These are phyloP conservation scores for Rotaria sp. DNA, from an alignment of 2,888 invertebrate genomes.

Conservation along the genomic window DNA sequence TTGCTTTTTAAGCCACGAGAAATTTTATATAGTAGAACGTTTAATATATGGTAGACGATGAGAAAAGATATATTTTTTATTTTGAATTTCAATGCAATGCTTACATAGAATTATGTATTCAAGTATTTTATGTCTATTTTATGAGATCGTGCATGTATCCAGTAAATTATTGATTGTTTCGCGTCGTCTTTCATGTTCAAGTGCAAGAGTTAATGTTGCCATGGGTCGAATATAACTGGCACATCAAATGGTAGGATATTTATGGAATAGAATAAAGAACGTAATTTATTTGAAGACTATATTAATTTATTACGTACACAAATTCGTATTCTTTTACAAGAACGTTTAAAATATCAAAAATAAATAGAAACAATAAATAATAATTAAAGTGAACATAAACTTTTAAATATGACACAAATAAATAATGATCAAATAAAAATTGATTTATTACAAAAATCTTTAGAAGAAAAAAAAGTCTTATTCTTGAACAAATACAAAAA, in stretches of 20 bases:
- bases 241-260: neutral
- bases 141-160: too few relatives aligned
- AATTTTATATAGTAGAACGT: too few relatives aligned
- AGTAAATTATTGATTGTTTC: too few relatives aligned
- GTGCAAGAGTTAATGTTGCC: too few relatives aligned
- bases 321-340: neutral
- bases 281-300: slow-evolving; percentile 4
- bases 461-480: neutral
- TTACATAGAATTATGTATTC: too few relatives aligned
- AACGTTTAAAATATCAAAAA: neutral
- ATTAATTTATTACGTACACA: neutral
- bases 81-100: too few relatives aligned
- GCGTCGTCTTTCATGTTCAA: too few relatives aligned
- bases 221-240: too few relatives aligned
- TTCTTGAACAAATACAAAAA: neutral
- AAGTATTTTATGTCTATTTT: too few relatives aligned
- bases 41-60: too few relatives aligned
- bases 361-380: neutral
- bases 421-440: neutral
- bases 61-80: too few relatives aligned
- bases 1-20: too few relatives aligned
- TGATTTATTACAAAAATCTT: neutral
- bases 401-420: neutral
- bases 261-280: neutral
- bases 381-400: neutral